Percentiles rank a stretch among this genome's conserved stretches.
Evolutionary conservation across 2,888 invertebrate genomes (phyloP).

Genomic region (Yponomeuta cagnagella): DNA sequence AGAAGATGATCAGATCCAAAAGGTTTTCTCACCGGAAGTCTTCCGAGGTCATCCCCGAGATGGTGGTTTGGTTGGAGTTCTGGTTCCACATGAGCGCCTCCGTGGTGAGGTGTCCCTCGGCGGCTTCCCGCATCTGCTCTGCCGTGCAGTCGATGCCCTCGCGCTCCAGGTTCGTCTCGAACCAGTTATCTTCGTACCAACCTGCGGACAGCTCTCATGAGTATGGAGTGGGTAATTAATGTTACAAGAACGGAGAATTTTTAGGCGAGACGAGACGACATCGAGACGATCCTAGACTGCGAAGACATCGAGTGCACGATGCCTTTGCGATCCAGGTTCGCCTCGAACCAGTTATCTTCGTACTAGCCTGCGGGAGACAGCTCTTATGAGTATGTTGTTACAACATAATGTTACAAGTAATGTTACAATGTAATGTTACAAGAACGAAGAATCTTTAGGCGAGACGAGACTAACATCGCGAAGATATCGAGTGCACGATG

Average conservation of each 20-base stretch:
- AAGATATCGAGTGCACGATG: constrained; percentile 83
- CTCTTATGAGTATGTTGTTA: too few species aligned
- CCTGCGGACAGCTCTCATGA: constrained; percentile 62
- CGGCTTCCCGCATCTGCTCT: constrained; percentile 94
- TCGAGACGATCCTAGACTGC: too few species aligned
- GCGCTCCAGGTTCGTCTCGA: constrained; percentile 88
- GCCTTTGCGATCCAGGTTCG: constrained; percentile 88
- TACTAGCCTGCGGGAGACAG: constrained; percentile 87
- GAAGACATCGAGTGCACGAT: constrained; percentile 83
- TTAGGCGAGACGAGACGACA: neutral
- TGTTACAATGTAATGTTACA: neutral
- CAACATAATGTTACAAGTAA: neutral
- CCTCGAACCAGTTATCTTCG: constrained; percentile 99
- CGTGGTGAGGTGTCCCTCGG: constrained; percentile 98
- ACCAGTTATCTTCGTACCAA: constrained; percentile 99
- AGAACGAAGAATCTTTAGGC: neutral
- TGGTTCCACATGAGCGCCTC: constrained; percentile 99
- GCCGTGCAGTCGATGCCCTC: constrained; percentile 94
- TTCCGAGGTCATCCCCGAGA: constrained; percentile 96
- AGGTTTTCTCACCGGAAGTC: constrained; percentile 76
- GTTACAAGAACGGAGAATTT: neutral
- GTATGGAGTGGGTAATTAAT: neutral
- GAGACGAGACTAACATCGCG: too few species aligned
- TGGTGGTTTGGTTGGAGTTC: constrained; percentile 90
- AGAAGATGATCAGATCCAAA: neutral